Base-by-base conservation (phyloP, 2,797 vertebrate genomes). In the Chelon auratus region DNA sequence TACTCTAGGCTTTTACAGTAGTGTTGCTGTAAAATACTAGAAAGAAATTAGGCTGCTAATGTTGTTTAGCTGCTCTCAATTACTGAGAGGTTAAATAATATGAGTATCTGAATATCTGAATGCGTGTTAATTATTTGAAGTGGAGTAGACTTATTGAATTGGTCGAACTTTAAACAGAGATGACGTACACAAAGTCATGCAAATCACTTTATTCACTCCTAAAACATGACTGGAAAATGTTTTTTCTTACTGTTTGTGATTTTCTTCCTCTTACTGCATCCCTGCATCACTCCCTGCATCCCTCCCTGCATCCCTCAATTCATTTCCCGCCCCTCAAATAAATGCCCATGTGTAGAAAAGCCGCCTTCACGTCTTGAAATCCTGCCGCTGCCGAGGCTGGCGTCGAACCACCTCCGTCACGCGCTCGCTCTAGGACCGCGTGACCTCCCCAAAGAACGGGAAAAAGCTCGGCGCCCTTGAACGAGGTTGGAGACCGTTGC, bases 401-500 rank as follows among this genome's bases (percentile, higher is more conserved):
- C 55, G 62, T 22, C 53, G 47, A 75, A 50, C 39, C 58, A 81
- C 78, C 72, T 74, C 50, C 18, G 47, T 72, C 59, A 47, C 63
- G 42, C n/a, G 56, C 48, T 48, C 54, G 53, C 65, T 33, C 11
- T 24, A 61, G 37, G 68, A 78, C 52, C 10, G 10, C 18, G 52
- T 78, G 85, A 84, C 89, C 80, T 77, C 80, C 10, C 45, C 1
- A 13, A 55, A 66, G 66, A 78, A 66, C 79, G 59, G 68, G 72
- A 81, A 67, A 75, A 77, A 84, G 52, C 78, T 67, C 65, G 3
- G 9, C 45, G 77, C 75, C 89, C 91, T 91, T 89, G 87, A 78
- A 72, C 75, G 82, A 89, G 82, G 86, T 86, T 81, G 69, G 70
- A 77, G 75, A 79, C 83, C 74, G 15, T 80, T 72, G 60, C 72